Base-by-base conservation (phyloP, 2,888 invertebrate species). In the Hypomecis punctinalis region DNA sequence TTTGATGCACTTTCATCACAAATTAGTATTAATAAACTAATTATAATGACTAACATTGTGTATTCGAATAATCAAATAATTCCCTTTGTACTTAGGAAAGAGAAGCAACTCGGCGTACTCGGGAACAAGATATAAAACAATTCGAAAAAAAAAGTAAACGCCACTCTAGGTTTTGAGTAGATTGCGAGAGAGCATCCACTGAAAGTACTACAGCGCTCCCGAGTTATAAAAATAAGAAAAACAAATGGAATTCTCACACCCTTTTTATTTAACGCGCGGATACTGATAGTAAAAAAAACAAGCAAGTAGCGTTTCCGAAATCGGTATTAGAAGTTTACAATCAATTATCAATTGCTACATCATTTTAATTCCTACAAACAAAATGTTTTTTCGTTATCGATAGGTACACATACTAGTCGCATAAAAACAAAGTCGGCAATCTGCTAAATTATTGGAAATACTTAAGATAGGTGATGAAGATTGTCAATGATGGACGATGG, bases 201-300 rank as follows among this genome's bases (percentile, higher is more conserved):
- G 36, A 69, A 67, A 63, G 56, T 39, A 48, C 62, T 47, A 58
- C 51, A 39, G 9, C 47, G 63, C 36, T 35, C 36, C 13, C 40
- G 40, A 55, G 70, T 72, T 73, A 72, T 43, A 64, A 60, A 57
- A 65, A 59, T 39, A 62, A 78, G 58, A 74, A 67, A 78, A 76
- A 79, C 75, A 23, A 72, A 75, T 68, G 61, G 58, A 43, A 63
- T 64, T 70, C 69, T 73, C 42, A 59, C 72, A 56, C 71, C 55
- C 61, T 76, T 83, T n/a, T 82, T 82, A 80, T 80, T 23, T 23
- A 1, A 23, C 1, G 1, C 23, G 23, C 23, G 23, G 23, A 2
- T 23, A 23, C 23, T 23, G 23, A 23, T 23, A 23, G 23, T 23
- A 23, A 23, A 23, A 23, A 23, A 23, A 23, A 23, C 23, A 23